A percentile compares a stretch with the other conserved stretches of the same genome.
Evolutionary conservation across 2,888 invertebrate species (phyloP).

Genomic region (Andrena bucephala): DNA sequence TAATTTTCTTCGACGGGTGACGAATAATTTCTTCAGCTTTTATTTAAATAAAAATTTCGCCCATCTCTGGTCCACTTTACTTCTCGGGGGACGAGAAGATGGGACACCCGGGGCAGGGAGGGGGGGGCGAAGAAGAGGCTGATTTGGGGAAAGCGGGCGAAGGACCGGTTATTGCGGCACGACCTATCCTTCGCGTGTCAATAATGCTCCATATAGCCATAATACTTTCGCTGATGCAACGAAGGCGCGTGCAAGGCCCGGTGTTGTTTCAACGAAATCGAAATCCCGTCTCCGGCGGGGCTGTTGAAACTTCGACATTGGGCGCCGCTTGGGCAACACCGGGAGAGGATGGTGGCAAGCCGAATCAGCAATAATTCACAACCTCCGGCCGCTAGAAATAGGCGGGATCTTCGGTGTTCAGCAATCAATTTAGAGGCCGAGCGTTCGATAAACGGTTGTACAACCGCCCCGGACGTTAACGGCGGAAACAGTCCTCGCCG

Average conservation of each 20-base stretch:
- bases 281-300: neutral
- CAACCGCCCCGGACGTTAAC: neutral
- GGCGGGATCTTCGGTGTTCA: neutral
- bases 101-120: neutral
- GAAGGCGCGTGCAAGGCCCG: neutral
- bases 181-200: constrained; percentile 19
- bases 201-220: constrained; percentile 32
- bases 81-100: neutral
- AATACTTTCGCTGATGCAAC: constrained; percentile 38
- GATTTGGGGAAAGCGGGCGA: constrained; percentile 47
- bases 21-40: too few species aligned
- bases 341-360: neutral
- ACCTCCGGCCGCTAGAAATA: neutral
- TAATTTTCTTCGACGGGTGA: too few species aligned
- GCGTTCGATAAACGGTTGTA: neutral
- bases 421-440: neutral
- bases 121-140: neutral
- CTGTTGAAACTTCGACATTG: neutral
- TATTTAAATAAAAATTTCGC: too few species aligned
- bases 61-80: neutral
- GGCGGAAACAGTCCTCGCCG: neutral
- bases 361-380: neutral
- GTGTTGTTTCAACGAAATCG: constrained; percentile 19
- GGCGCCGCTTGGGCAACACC: constrained; percentile 1
- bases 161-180: constrained; percentile 48